phyloP scores from a whole-genome alignment of 1,140 invertebrate genomes.

The Conus ventricosus region DNA sequence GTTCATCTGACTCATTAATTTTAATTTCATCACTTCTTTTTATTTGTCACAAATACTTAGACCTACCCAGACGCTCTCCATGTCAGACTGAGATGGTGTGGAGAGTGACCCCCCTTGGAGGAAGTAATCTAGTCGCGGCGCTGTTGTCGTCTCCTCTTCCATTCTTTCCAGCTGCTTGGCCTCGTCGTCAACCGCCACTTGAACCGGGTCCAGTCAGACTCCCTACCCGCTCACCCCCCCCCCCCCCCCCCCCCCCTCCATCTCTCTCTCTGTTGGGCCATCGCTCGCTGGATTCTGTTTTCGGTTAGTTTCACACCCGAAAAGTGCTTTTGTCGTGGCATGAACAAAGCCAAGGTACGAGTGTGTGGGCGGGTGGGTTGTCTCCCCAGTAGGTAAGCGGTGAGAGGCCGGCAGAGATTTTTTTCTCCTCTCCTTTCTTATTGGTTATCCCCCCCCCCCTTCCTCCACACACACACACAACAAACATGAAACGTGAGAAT shows the following conservation, averaged over 20 bases:
- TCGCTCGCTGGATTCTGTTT: not conserved
- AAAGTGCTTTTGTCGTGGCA: not conserved
- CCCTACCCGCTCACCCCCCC: not conserved
- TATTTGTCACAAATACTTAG: constrained; percentile 31
- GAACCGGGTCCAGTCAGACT: not conserved
- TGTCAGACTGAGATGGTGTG: not conserved
- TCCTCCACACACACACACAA: too few relatives aligned
- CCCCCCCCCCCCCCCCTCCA: not conserved
- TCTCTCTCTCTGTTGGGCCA: not conserved
- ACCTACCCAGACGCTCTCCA: constrained; percentile 18
- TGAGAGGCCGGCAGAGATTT: too few relatives aligned
- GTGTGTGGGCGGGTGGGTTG: not conserved
- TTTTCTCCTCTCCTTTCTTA: not conserved
- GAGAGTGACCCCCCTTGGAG: constrained; percentile 19
- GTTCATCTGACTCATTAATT: constrained; percentile 32
- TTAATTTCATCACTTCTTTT: constrained; percentile 30
- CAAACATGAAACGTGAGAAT: too few relatives aligned
- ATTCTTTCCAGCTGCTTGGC: not conserved
- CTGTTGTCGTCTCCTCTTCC: not conserved
- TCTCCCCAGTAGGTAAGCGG: not conserved
- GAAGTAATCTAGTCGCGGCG: constrained; percentile 5
- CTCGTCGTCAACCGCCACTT: not conserved
- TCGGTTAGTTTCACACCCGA: not conserved
- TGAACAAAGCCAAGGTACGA: not conserved
- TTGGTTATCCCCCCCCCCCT: too few relatives aligned